Percentiles rank a stretch among this genome's conserved stretches.
Evolutionary conservation across 2,888 invertebrate genomes (phyloP).

Genomic region (Lasioglossum marginatum): DNA sequence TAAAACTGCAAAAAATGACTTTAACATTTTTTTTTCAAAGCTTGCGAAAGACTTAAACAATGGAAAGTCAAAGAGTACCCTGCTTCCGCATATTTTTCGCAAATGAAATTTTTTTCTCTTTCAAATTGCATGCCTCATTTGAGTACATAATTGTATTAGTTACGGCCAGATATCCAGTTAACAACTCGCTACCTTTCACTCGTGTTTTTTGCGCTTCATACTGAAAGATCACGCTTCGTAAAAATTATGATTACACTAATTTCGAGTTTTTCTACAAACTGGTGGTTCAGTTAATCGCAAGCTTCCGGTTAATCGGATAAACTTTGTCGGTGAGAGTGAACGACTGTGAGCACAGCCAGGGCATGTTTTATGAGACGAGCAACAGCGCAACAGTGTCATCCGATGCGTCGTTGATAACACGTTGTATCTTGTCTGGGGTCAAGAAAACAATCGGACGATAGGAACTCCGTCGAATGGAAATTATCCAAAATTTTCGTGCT

Average conservation of each 20-base stretch:
- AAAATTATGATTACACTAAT: background rate
- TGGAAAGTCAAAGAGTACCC: background rate
- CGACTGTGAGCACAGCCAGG: background rate
- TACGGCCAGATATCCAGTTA: background rate
- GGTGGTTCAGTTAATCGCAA: background rate
- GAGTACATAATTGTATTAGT: background rate
- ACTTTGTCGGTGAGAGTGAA: background rate
- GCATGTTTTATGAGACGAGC: background rate
- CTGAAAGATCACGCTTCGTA: background rate
- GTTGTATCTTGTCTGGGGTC: background rate
- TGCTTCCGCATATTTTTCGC: background rate
- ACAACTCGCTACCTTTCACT: background rate
- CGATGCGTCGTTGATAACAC: background rate
- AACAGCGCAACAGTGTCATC: background rate
- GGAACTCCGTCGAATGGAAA: constrained; percentile 9
- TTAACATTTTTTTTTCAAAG: background rate
- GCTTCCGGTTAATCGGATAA: background rate
- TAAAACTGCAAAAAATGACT: background rate
- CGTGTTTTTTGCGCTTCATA: background rate
- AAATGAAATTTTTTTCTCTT: background rate
- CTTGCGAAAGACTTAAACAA: background rate
- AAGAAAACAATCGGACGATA: constrained; percentile 17
- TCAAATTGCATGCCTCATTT: background rate
- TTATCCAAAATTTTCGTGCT: background rate
- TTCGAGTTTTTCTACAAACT: background rate